Conservation (phyloP, 2,113 vertebrate species). For the Spermophilus dauricus region DNA sequence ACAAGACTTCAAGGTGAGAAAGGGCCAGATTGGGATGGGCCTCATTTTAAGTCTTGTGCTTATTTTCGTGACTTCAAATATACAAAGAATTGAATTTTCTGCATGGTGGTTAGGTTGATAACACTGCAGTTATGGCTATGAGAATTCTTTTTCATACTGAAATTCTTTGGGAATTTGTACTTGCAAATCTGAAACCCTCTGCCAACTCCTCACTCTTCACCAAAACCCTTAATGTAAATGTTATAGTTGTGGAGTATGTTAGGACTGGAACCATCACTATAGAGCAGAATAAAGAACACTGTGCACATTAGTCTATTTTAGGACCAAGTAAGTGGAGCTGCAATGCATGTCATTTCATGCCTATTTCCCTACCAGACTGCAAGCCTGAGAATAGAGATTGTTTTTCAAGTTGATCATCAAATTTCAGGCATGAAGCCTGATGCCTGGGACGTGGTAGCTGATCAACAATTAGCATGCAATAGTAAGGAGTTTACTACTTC, state of each 20-base stretch:
- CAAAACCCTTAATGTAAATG: not conserved
- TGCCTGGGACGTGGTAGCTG: not conserved
- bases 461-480: not conserved
- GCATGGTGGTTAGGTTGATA: not conserved
- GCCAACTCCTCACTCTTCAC: not conserved
- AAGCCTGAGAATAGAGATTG: not conserved
- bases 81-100: not conserved
- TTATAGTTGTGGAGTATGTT: not conserved
- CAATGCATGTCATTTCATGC: accelerated
- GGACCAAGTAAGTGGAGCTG: not conserved
- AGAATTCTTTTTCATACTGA: not conserved
- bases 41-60: not conserved
- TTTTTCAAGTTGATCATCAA: not conserved
- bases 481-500: not conserved
- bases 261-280: not conserved
- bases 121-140: not conserved
- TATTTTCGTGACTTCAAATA: conserved; percentile 35
- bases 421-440: not conserved
- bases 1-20: not conserved
- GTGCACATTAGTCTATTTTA: not conserved
- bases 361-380: not conserved
- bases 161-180: conserved; percentile 2
- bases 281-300: not conserved
- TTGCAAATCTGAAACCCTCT: conserved; percentile 19
- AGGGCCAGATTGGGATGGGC: not conserved